phyloP scores from a whole-genome alignment of 2,113 vertebrate species.

The Theropithecus gelada region DNA sequence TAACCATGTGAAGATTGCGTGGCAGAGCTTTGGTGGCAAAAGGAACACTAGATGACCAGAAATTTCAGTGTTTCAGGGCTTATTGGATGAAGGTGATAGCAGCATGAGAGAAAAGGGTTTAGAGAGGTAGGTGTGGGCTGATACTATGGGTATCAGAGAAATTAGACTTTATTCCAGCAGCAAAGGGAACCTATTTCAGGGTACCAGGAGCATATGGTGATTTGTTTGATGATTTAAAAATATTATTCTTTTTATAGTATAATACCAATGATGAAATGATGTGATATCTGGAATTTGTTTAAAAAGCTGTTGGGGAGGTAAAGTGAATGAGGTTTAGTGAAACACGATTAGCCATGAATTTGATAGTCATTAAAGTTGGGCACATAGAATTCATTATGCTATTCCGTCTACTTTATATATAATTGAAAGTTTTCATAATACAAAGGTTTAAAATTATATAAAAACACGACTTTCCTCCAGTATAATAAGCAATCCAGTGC shows the following conservation, averaged over 20 bases:
- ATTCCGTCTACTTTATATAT: background rate
- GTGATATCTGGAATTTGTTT: background rate
- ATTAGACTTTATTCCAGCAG: background rate
- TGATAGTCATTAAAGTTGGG: background rate
- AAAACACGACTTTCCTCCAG: background rate
- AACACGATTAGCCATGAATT: background rate
- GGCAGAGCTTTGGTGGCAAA: background rate
- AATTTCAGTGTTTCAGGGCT: background rate
- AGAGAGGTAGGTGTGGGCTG: background rate
- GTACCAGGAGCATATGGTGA: background rate
- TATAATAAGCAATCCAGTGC: background rate
- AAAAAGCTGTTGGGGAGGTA: background rate
- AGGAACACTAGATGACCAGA: background rate
- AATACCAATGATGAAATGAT: background rate
- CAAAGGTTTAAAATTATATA: background rate
- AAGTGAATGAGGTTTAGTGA: background rate
- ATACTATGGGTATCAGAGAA: background rate
- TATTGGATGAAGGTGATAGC: background rate
- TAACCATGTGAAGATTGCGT: background rate
- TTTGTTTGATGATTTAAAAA: constrained; percentile 8
- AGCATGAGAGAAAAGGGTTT: background rate
- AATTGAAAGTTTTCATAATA: background rate
- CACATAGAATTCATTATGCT: background rate
- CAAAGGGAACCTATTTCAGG: background rate
- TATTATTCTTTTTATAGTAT: background rate